Base-by-base conservation (phyloP, 1,140 invertebrate genomes). In the Drosophila kanapiae region DNA sequence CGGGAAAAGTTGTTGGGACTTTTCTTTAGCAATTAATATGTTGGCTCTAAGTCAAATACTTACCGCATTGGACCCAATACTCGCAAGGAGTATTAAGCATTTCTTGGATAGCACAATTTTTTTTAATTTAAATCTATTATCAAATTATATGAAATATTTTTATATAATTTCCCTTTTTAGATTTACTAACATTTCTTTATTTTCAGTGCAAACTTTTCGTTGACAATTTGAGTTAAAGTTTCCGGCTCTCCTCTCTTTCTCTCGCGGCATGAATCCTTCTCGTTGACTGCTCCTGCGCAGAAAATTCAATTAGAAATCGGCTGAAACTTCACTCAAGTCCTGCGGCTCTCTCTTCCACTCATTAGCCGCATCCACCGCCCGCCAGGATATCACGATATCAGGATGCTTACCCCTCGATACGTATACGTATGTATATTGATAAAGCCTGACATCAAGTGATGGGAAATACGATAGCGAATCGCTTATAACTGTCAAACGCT, bases 281-380 rank as follows among this genome's bases (percentile, higher is more conserved):
- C 13, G 68, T 57, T n/a, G 68, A 49, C 62, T 84, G 84, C 75
- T 79, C 75, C 81, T 88, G 85, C 85, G 85, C 85, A 88, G 31
- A 54, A 80, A 90, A 88, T 81, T 90, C 63, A 88, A 88, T 88
- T 88, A 84, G 7, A 27, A 38, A 45, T 53, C 33, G 38, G 9
- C 23, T 13, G 42, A 57, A 79, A 68, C 75, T 65, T 60, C 23
- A 75, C 84, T 90, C 80, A 72, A 85, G 51, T 59, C n/a, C 13
- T 29, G 18, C 27, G 27, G 37, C 43, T 35, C 72, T 77, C 64
- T 58, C 48, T 70, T 62, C 33, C 16, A 27, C 60, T 81, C 62
- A 69, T 27, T 60, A 54, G 23, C 31, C 33, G 37, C 35, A 29
- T 40, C 38, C 59, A 16, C 11, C 48, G 13, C 47, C 42, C 47